Conservation (phyloP, 1,140 invertebrate genomes). For the Cryptotermes secundus region DNA sequence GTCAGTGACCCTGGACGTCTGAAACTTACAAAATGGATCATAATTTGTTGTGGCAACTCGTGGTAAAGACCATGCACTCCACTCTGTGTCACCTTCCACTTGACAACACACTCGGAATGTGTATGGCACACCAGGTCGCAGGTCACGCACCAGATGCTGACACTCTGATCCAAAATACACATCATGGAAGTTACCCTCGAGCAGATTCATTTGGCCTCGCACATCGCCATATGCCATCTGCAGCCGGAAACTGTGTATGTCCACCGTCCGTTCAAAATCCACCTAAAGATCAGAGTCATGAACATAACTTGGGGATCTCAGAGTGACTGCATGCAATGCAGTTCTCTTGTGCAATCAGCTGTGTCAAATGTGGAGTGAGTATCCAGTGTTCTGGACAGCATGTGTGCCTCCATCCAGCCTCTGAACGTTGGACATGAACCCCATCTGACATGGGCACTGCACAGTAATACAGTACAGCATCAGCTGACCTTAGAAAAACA, state of each 20-base stretch:
- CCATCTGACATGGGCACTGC: no score
- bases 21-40: constrained; percentile 36
- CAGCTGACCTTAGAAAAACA: no score
- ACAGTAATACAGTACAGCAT: no score
- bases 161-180: constrained; percentile 37
- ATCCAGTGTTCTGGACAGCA: no score
- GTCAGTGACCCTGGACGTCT: not conserved
- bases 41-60: constrained; percentile 35
- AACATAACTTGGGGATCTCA: no score
- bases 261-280: constrained; percentile 36
- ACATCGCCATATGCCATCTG: constrained; percentile 36
- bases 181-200: constrained; percentile 36
- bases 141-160: constrained; percentile 35
- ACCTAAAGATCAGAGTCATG: constrained; percentile 32
- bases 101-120: constrained; percentile 39
- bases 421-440: no score
- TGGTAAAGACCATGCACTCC: constrained; percentile 39
- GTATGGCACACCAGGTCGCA: constrained; percentile 35
- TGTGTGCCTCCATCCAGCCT: no score
- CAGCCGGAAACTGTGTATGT: constrained; percentile 36
- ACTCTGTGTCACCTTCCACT: constrained; percentile 33
- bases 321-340: no score
- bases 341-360: no score
- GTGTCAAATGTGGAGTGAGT: no score
- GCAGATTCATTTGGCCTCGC: not conserved